Percentiles rank a stretch among this genome's conserved stretches.
Conservation (phyloP, 1,140 invertebrate genomes). For the Trichonephila inaurata region DNA sequence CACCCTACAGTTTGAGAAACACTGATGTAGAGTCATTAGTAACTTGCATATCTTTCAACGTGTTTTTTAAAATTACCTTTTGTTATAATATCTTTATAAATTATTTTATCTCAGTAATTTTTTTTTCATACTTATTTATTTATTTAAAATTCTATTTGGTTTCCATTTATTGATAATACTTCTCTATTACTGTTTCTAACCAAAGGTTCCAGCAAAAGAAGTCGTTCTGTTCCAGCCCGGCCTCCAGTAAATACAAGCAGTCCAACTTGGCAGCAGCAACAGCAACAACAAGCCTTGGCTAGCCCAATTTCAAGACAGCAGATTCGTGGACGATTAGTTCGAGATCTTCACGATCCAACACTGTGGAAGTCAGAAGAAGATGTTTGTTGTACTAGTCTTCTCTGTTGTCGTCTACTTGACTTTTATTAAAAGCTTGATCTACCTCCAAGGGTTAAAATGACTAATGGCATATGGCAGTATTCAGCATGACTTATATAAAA, state of each 20-base stretch:
- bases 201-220: conserved; percentile 72
- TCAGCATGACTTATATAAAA: neutral
- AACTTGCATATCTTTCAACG: no score
- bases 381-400: conserved; percentile 72
- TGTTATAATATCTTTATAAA: neutral
- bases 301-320: conserved; percentile 48
- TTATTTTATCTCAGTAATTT: no score
- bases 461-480: neutral
- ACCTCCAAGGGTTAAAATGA: neutral
- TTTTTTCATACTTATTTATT: no score
- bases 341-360: conserved; percentile 60
- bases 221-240: conserved; percentile 71
- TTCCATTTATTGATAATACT: neutral
- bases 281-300: conserved; percentile 5
- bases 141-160: no score
- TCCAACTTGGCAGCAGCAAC: conserved; percentile 51
- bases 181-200: neutral
- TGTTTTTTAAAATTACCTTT: no score
- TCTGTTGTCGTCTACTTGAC: conserved; percentile 69
- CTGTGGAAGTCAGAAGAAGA: conserved; percentile 74
- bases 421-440: conserved; percentile 60
- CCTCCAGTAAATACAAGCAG: conserved; percentile 47
- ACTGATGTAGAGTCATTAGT: no score
- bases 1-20: no score
- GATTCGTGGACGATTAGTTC: conserved; percentile 45